These are phyloP conservation scores for Monopterus albus DNA, from an alignment of 2,113 vertebrate species.

Conservation along the genomic window DNA sequence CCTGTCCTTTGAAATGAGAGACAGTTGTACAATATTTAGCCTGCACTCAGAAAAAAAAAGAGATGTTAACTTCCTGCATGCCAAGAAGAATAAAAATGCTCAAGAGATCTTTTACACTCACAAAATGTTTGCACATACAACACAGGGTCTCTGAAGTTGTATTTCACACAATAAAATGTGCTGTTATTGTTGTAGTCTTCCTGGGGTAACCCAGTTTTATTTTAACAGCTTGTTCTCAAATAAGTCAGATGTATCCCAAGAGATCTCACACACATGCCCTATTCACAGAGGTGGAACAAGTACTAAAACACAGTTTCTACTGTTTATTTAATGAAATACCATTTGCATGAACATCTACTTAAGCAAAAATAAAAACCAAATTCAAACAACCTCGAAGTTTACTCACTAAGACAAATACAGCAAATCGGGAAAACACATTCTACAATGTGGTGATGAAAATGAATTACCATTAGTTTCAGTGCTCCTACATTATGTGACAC, in stretches of 20 bases:
- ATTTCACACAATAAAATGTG: slow-evolving; percentile 42
- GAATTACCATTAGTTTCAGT: slow-evolving; percentile 6
- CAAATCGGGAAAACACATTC: too few relatives aligned
- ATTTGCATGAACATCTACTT: not conserved
- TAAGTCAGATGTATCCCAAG: slow-evolving; percentile 35
- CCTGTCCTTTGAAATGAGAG: not conserved
- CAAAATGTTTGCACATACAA: slow-evolving; percentile 30
- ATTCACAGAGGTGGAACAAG: not conserved
- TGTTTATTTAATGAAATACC: not conserved
- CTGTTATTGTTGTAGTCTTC: slow-evolving; percentile 27
- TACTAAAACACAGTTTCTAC: not conserved
- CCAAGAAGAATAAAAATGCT: slow-evolving; percentile 40
- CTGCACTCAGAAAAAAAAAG: not conserved
- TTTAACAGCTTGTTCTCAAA: slow-evolving; percentile 53
- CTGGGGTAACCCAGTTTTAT: slow-evolving; percentile 28
- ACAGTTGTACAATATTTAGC: not conserved
- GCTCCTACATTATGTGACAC: not conserved
- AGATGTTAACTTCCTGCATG: slow-evolving; percentile 14
- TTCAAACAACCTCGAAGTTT: too few relatives aligned
- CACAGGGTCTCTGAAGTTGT: slow-evolving; percentile 39
- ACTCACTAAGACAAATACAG: too few relatives aligned
- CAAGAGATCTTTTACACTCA: slow-evolving; percentile 39
- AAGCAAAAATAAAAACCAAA: not conserved
- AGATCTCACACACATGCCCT: slow-evolving; percentile 15
- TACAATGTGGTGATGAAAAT: slow-evolving; percentile 7